These are phyloP conservation scores for Rotaria socialis DNA, from an alignment of 2,888 invertebrate genomes.

Conservation along the genomic window DNA sequence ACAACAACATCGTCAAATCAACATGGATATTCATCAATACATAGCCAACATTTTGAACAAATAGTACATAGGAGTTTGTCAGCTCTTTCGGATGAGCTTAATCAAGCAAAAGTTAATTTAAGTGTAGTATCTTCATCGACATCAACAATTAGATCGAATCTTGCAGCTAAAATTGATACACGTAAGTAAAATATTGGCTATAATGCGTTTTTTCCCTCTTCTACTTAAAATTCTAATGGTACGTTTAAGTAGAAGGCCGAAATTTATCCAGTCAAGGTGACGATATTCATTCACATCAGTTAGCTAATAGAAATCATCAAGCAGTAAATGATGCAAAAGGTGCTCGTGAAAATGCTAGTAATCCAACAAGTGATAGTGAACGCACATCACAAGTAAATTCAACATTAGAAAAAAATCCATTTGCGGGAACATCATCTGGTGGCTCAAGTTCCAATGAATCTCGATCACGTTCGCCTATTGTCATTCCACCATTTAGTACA, in stretches of 20 bases:
- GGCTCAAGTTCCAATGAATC: neutral
- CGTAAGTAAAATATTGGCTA: neutral
- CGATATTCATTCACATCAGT: neutral
- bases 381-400: neutral
- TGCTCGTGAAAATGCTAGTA: neutral
- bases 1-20: neutral
- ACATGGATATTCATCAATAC: neutral
- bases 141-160: neutral
- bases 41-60: neutral
- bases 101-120: neutral
- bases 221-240: neutral
- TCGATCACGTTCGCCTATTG: neutral
- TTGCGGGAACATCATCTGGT: neutral
- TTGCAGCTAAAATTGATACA: neutral
- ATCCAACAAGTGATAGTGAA: conserved; percentile 3
- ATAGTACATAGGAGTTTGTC: neutral
- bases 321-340: neutral
- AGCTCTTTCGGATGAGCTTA: neutral
- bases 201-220: neutral
- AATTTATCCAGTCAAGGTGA: neutral
- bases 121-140: neutral
- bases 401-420: neutral
- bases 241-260: neutral
- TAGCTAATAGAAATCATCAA: neutral
- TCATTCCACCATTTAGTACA: neutral